Evolutionary conservation across 53 echinoderm and acorn worm species (phyloP).

Genomic region (Patiria pectinifera): DNA sequence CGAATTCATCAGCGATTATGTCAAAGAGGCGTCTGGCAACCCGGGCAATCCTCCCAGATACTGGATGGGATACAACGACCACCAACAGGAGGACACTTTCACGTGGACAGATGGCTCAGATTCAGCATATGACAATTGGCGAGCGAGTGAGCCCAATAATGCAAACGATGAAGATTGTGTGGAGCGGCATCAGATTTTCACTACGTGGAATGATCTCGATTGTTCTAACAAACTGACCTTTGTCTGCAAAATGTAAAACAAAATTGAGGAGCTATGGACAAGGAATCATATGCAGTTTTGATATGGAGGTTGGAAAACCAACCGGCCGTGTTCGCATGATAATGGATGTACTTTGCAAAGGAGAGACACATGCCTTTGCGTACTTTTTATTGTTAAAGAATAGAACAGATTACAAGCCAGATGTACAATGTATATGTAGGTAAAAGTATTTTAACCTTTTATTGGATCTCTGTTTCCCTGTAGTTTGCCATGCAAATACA

Average conservation of each 20-base stretch:
- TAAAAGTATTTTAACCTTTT: no score
- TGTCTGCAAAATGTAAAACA: slow-evolving; percentile 24
- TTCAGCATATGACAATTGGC: neutral
- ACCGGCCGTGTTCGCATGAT: no score
- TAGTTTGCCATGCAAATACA: no score
- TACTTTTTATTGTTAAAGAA: no score
- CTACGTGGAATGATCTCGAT: slow-evolving; percentile 11
- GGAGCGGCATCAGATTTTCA: neutral
- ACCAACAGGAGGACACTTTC: neutral
- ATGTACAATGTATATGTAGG: no score
- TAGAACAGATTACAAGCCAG: no score
- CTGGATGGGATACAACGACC: slow-evolving; percentile 29
- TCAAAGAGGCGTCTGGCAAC: neutral
- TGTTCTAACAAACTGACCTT: neutral
- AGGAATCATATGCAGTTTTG: neutral
- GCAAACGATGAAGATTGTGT: neutral
- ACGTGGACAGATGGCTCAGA: slow-evolving; percentile 24
- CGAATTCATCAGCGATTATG: slow-evolving; percentile 23
- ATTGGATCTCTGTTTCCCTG: no score
- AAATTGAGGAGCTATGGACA: neutral
- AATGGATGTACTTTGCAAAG: no score
- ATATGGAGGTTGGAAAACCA: no score
- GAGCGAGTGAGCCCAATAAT: neutral
- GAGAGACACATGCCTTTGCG: neutral
- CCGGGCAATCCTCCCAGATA: neutral